A percentile compares a stretch with the other conserved stretches of the same genome.
phyloP scores from a whole-genome alignment of 2,888 invertebrate species.

The Stenoptilia bipunctidactyla region DNA sequence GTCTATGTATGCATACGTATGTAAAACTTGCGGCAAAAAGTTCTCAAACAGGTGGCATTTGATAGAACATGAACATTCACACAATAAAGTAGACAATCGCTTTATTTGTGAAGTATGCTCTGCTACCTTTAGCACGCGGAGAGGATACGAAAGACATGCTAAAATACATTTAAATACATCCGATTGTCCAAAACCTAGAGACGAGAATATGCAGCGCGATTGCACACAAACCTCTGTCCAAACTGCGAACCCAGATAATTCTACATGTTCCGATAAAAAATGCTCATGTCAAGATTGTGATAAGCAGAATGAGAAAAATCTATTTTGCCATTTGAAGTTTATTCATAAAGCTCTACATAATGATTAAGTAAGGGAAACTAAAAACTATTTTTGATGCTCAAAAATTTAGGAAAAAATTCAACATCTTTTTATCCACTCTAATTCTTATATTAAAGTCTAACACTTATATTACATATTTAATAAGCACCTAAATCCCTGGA shows the following conservation, averaged over 20 bases:
- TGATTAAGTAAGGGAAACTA: too few relatives aligned
- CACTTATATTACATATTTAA: too few relatives aligned
- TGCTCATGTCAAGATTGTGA: slow-evolving; percentile 7
- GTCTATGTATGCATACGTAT: slow-evolving; percentile 20
- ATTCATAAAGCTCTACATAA: slow-evolving; percentile 3
- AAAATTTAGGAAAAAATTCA: too few relatives aligned
- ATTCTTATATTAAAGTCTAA: too few relatives aligned
- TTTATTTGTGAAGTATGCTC: slow-evolving; percentile 28
- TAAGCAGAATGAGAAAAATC: neutral
- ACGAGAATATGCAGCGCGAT: too few relatives aligned
- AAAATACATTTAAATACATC: slow-evolving; percentile 17
- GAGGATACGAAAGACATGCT: slow-evolving; percentile 30
- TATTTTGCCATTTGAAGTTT: neutral
- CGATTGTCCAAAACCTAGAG: neutral
- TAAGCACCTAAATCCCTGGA: too few relatives aligned
- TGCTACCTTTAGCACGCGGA: slow-evolving; percentile 25
- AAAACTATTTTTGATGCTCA: too few relatives aligned
- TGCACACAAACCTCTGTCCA: too few relatives aligned
- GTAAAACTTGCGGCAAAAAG: slow-evolving; percentile 33
- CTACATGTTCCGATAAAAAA: neutral
- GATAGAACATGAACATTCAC: slow-evolving; percentile 29
- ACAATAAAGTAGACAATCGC: slow-evolving; percentile 26
- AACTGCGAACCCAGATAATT: too few relatives aligned
- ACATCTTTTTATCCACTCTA: too few relatives aligned
- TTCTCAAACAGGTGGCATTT: slow-evolving; percentile 24